Percentiles rank a stretch among this genome's conserved stretches.
phyloP scores from a whole-genome alignment of 2,113 vertebrate genomes.

The Rhizomys pruinosus region DNA sequence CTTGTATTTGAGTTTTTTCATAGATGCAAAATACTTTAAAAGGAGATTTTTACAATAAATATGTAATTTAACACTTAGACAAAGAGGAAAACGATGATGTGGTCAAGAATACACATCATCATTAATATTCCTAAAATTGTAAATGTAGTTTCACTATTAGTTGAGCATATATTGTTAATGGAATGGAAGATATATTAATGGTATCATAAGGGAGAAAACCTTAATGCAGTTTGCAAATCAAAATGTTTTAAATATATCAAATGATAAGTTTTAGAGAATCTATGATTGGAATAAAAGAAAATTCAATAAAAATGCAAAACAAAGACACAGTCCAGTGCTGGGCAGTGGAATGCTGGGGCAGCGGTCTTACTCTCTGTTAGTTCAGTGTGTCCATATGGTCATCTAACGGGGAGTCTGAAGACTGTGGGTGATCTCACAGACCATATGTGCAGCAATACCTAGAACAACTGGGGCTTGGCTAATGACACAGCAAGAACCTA shows the following conservation, averaged over 20 bases:
- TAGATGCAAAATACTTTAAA: constrained; percentile 4
- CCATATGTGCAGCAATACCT: constrained; percentile 85
- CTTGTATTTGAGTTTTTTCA: too few relatives aligned
- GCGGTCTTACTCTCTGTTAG: constrained; percentile 71
- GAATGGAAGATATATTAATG: background rate
- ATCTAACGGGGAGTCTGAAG: constrained; percentile 82
- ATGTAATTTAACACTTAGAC: background rate
- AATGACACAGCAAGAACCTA: constrained; percentile 76
- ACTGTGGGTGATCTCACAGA: constrained; percentile 83
- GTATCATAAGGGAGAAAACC: background rate
- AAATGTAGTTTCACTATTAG: background rate
- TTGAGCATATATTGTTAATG: background rate
- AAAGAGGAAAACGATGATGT: background rate
- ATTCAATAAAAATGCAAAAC: constrained; percentile 11
- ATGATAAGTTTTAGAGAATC: background rate
- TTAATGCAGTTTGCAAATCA: constrained; percentile 44
- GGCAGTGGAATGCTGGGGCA: constrained; percentile 67
- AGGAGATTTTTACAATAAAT: constrained; percentile 14
- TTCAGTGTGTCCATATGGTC: constrained; percentile 85
- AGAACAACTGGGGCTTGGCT: constrained; percentile 78
- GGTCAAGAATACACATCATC: background rate
- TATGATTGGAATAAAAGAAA: constrained; percentile 40
- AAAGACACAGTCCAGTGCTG: constrained; percentile 74
- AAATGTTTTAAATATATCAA: constrained; percentile 18
- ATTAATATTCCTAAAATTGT: constrained; percentile 20